Conservation (phyloP, 1,140 invertebrate species). For the Sipha flava region DNA sequence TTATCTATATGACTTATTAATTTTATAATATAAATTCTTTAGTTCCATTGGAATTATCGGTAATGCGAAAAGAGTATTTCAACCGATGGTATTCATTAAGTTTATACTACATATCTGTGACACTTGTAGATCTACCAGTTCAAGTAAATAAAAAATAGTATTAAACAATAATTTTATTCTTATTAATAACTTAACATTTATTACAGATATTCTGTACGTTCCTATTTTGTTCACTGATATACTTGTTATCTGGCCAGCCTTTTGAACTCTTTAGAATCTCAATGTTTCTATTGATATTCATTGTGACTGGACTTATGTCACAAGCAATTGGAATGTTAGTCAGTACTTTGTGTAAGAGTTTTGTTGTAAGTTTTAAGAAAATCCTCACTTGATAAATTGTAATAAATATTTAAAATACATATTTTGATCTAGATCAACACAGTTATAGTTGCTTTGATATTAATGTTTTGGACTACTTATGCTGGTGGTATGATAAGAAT, state of each 20-base stretch:
- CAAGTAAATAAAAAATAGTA: conserved; percentile 50
- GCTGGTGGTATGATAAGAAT: conserved; percentile 24
- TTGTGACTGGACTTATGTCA: conserved; percentile 80
- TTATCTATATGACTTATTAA: no score
- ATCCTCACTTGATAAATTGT: background rate
- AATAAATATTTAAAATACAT: background rate
- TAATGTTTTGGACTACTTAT: conserved; percentile 25
- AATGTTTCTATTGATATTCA: conserved; percentile 79
- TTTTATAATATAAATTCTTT: no score
- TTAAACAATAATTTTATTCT: background rate
- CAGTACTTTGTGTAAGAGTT: conserved; percentile 63
- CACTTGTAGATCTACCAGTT: conserved; percentile 73
- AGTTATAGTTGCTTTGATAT: conserved; percentile 1
- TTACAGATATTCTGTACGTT: conserved; percentile 3
- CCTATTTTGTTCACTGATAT: conserved; percentile 6
- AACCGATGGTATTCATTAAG: conserved; percentile 91
- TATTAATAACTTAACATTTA: background rate
- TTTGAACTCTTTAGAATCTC: conserved; percentile 72
- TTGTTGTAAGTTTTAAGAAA: background rate
- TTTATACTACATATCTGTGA: conserved; percentile 78
- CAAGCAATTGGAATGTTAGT: conserved; percentile 88
- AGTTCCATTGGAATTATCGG: conserved; percentile 80
- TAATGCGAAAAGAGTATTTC: conserved; percentile 76
- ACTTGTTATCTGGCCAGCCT: conserved; percentile 47
- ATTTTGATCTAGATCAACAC: background rate